Base-by-base conservation (phyloP, 1,140 invertebrate species). In the Drosophila auraria region DNA sequence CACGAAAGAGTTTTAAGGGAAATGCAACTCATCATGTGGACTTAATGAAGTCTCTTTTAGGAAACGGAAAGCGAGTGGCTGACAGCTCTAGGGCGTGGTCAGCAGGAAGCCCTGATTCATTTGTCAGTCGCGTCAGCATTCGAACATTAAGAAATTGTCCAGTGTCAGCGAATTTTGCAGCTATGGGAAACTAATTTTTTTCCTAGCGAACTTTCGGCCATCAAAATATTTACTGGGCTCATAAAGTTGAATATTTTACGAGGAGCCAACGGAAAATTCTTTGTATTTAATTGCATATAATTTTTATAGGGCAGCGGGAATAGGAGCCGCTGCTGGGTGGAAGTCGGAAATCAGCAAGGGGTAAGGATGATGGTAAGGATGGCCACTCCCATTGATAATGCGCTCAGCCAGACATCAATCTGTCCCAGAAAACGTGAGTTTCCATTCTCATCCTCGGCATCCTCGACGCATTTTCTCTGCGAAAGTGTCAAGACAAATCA, bases 401-500 rank as follows among this genome's bases (percentile, higher is more conserved):
- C 74, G 70, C 14, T 6, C 45, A 51, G 56, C 53, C 53, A 65
- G 54, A 58, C 69, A 83, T 83, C 83, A 83, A 87, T 87, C 79
- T 78, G 66, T 70, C 71, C 47, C 30, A 62, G 72, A 77, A 77
- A 42, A 38, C 68, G 59, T 56, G 59, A 69, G 59, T 63, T 73
- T 66, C 56, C 58, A 60, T 54, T 74, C 45, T 56, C 61, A 61
- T 54, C 38, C 42, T 53, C 20, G 50, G 7, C 36, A 51, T 45
- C 45, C 47, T 38, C 20, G 40, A 11, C 73, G 50, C 54, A 54
- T 40, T 56, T 44, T 60, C 71, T 44, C 50, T 69, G 87, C 83
- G 51, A 82, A 90, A 73, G 79, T 91, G 89, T 91, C 89, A 91
- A 78, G 90, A 91, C 89, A 91, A 91, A 91, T 91, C 89, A 91